Evolutionary conservation across 2,888 invertebrate species (phyloP).

Genomic region (Drosophila cyrtoloma): DNA sequence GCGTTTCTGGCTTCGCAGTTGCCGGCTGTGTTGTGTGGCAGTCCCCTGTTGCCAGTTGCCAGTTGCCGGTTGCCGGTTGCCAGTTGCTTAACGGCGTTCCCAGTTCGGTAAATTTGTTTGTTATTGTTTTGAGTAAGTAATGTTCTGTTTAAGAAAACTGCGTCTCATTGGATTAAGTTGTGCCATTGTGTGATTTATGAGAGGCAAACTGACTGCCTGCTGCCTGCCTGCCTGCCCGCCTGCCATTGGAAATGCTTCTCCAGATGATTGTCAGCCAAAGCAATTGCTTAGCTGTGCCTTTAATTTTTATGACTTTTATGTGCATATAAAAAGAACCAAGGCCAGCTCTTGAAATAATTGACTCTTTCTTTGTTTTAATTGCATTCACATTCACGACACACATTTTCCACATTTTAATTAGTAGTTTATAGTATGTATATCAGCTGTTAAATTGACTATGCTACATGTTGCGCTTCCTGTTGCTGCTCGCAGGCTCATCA

Average conservation of each 20-base stretch:
- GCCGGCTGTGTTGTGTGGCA: slow-evolving; percentile 14
- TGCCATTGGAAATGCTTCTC: slow-evolving; percentile 22
- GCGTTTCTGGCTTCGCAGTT: slow-evolving; percentile 35
- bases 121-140: slow-evolving; percentile 27
- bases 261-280: not conserved
- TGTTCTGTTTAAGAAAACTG: slow-evolving; percentile 13
- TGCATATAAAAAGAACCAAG: not conserved
- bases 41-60: slow-evolving; percentile 35
- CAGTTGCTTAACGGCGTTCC: slow-evolving; percentile 42
- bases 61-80: slow-evolving; percentile 20
- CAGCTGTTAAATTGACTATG: slow-evolving; percentile 26
- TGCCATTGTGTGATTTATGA: slow-evolving; percentile 47
- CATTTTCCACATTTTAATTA: not conserved
- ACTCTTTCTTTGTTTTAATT: slow-evolving; percentile 1
- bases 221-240: slow-evolving; percentile 13
- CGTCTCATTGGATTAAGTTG: slow-evolving; percentile 49
- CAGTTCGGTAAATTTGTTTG: slow-evolving; percentile 55
- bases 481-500: slow-evolving; percentile 41
- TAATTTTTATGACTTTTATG: not conserved
- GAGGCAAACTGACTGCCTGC: slow-evolving; percentile 1
- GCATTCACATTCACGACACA: not conserved
- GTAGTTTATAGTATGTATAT: slow-evolving; percentile 1
- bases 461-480: slow-evolving; percentile 66
- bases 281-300: not conserved
- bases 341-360: not conserved